These are phyloP conservation scores for Sebastiscus tertius DNA, from an alignment of 2,797 vertebrate genomes.

Conservation along the genomic window DNA sequence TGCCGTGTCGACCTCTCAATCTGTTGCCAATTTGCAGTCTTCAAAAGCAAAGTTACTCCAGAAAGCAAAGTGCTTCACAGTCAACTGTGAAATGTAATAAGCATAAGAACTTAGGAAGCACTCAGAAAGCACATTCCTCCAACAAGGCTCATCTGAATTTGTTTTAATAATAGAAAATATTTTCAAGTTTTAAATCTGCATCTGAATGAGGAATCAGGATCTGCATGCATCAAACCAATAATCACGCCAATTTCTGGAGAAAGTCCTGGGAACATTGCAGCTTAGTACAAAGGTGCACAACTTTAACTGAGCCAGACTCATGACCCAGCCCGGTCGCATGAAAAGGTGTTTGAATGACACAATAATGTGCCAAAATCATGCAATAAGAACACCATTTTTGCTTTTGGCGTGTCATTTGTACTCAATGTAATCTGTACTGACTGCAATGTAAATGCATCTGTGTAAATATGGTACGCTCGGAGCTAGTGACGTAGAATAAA, in stretches of 20 bases:
- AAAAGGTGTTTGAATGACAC: no score
- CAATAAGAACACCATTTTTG: no score
- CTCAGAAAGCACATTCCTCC: background rate
- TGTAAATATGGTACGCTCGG: no score
- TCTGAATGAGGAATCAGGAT: background rate
- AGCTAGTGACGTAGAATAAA: no score
- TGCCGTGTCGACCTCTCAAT: background rate
- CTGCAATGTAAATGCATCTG: no score
- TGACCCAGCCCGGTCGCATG: no score
- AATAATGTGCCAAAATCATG: no score
- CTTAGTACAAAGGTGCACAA: background rate
- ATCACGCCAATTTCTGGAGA: background rate
- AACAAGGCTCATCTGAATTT: background rate
- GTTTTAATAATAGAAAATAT: background rate
- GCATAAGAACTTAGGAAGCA: background rate
- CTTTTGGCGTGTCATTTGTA: no score
- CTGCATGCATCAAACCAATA: background rate
- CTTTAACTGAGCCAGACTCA: background rate
- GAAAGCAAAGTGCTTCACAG: conserved; percentile 6
- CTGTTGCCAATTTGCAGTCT: conserved; percentile 20
- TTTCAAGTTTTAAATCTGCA: background rate
- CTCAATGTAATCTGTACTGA: no score
- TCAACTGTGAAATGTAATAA: conserved; percentile 22
- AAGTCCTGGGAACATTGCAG: background rate
- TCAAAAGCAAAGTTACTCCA: conserved; percentile 11